Base-by-base conservation (phyloP, 2,113 vertebrate genomes). In the Dissostichus mawsoni region DNA sequence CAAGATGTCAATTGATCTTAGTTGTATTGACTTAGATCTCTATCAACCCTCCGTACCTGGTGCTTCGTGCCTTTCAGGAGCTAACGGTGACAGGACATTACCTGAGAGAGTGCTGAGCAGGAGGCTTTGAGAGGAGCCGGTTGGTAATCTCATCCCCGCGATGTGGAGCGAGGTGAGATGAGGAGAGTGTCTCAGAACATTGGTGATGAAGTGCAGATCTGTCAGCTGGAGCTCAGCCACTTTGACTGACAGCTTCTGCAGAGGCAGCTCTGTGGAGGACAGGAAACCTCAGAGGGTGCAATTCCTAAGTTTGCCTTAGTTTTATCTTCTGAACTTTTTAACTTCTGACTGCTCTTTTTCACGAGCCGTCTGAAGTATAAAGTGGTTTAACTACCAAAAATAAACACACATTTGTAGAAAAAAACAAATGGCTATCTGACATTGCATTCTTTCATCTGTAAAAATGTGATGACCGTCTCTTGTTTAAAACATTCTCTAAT, bases 81-180 rank as follows among this genome's bases (percentile, higher is more conserved):
- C 14, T 18, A 8, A 17, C 11, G 48, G 14, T 44, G 69, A 25
- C 14, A 29, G 36, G 8, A 25, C 2, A 0, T 59, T 80, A 92
- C 91, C 88, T 78, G 82, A 47, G 2, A 92, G 68, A n/a, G 88
- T 80, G 57, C 2, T 72, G 23, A 92, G 78, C 41, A 92, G 87
- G 0, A 20, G 59, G 52, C 73, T 52, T 0, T 76, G 71, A 36
- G 85, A 80, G 36, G 45, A 73, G 44, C 79, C 74, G 0, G 8
- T 16, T 11, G 81, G 59, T 63, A 91, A 53, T 12, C 70, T 78
- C 5, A 90, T 25, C 4, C 80, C 85, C 1, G 76, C 51, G 1
- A 90, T 0, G 3, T 85, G 71, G 17, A 91, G 70, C 0, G 80
- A 76, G 45, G 41, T 36, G 23, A 92, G 85, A 17, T 7, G 71